Conservation (phyloP, 1,140 invertebrate genomes). For the Drosophila serrata region DNA sequence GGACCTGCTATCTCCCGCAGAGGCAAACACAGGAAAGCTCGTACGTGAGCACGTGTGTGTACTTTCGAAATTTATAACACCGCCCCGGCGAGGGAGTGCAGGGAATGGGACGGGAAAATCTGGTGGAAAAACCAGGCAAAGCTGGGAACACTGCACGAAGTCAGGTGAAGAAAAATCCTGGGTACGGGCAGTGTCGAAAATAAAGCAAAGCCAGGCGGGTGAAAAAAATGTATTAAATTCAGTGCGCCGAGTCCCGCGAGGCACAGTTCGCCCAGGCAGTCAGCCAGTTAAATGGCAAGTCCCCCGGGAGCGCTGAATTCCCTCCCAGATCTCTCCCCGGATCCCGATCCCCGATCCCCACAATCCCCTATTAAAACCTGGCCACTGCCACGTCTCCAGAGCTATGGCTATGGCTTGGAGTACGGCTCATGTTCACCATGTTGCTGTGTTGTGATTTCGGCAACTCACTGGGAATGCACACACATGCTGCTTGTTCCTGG, state of each 20-base stretch:
- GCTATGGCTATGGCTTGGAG: conserved; percentile 13
- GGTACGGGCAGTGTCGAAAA: conserved; percentile 67
- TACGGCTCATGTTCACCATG: conserved; percentile 24
- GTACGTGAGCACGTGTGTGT: conserved; percentile 56
- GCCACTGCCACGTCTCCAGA: conserved; percentile 14
- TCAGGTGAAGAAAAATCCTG: conserved; percentile 68
- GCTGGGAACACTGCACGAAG: conserved; percentile 16
- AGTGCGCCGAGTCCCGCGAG: conserved; percentile 32
- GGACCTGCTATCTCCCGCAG: conserved; percentile 54
- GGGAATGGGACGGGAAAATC: background rate
- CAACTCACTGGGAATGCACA: conserved; percentile 43
- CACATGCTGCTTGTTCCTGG: conserved; percentile 21
- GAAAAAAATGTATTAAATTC: conserved; percentile 66
- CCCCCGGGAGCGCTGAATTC: conserved; percentile 34
- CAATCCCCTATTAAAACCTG: conserved; percentile 34
- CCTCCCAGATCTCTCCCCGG: background rate
- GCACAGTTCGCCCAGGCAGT: conserved; percentile 22
- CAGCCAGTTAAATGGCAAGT: conserved; percentile 75
- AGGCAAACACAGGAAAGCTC: conserved; percentile 31
- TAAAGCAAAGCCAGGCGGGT: conserved; percentile 39
- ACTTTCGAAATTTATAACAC: conserved; percentile 78
- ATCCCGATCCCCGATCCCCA: conserved; percentile 16
- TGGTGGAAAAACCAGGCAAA: conserved; percentile 1
- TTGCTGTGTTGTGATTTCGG: conserved; percentile 67
- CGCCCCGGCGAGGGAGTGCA: conserved; percentile 19